A percentile compares a stretch with the other conserved stretches of the same genome.
Evolutionary conservation across 1,140 invertebrate genomes (phyloP).

Genomic region (Thrips palmi): DNA sequence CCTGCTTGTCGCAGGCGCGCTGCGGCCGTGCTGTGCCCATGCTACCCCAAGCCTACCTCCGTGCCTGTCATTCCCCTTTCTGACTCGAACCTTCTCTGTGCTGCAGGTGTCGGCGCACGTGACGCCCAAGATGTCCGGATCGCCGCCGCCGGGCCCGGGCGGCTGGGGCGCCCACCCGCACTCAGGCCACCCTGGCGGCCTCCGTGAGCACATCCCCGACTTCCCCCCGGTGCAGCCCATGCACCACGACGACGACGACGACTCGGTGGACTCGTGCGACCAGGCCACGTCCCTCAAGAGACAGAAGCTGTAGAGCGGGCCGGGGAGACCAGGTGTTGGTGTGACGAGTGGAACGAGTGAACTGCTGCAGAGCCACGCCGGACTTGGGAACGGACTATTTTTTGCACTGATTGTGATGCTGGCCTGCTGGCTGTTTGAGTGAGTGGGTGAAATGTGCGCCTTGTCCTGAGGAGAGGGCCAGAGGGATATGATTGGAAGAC

Average conservation of each 20-base stretch:
- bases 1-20: too few species aligned
- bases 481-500: too few species aligned
- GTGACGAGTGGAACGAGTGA: too few species aligned
- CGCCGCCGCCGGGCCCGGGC: constrained; percentile 16
- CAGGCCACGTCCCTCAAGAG: constrained; percentile 18
- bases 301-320: constrained; percentile 20
- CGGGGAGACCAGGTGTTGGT: too few species aligned
- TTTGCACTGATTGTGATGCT: too few species aligned
- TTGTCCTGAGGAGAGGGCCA: too few species aligned
- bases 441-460: too few species aligned
- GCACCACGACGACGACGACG: constrained; percentile 19
- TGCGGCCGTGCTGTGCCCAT: neutral
- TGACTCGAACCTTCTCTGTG: constrained; percentile 10
- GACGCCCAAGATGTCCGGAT: constrained; percentile 19
- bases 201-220: constrained; percentile 23
- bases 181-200: constrained; percentile 12
- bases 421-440: too few species aligned
- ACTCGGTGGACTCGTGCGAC: constrained; percentile 20
- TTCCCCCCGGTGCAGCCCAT: constrained; percentile 21
- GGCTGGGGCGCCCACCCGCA: constrained; percentile 19
- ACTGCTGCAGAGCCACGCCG: too few species aligned
- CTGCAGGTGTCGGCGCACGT: constrained; percentile 14
- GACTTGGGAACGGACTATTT: too few species aligned
- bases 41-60: neutral
- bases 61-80: constrained; percentile 1